Evolutionary conservation across 2,797 vertebrate genomes (phyloP), one percentile per base, ranked within the genome.

Genomic region (Neopelma chrysocephalum): DNA sequence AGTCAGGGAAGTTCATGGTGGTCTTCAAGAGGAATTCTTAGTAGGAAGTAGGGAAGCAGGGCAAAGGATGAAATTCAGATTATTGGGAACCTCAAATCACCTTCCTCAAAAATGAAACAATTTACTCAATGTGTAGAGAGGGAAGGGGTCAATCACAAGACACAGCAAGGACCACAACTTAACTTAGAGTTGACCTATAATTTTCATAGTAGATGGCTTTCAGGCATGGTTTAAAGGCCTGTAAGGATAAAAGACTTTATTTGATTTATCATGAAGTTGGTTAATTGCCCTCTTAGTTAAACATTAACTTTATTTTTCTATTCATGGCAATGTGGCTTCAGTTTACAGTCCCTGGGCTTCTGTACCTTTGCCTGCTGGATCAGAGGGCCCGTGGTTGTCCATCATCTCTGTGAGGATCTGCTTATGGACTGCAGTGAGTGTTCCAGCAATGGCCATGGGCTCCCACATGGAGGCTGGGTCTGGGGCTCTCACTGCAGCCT

Each of bases 371-470:
- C 21, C 8, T 1, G 2, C 51, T 38, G 77, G 73, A 18, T 36
- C 31, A 42, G 32, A 64, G n/a, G 18, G 11, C 20, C 34, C 0
- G 0, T 15, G 25, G 16, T 3, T 87, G 21, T 43, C 62, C 72
- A 36, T 42, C 47, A 61, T 36, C 50, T 58, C 8, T 54, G 20
- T 13, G 7, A 71, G 61, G 34, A 91, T 62, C 66, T 60, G 68
- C 29, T 51, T 16, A 4, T 2, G 26, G 45, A 8, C 31, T 64
- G 15, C 16, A 45, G 34, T 0, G 5, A 79, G 31, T 25, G 34
- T 27, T 78, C 18, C 61, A 61, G 77, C 68, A 53, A 2, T 16
- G 40, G 26, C 51, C 15, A 18, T 26, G 57, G 69, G 72, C 13
- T 90, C 42, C 31, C 29, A 1, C 2, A 1, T 4, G 64, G 32